Evolutionary conservation across 2,797 vertebrate genomes (phyloP).

Genomic region (Epinephelus coioides): DNA sequence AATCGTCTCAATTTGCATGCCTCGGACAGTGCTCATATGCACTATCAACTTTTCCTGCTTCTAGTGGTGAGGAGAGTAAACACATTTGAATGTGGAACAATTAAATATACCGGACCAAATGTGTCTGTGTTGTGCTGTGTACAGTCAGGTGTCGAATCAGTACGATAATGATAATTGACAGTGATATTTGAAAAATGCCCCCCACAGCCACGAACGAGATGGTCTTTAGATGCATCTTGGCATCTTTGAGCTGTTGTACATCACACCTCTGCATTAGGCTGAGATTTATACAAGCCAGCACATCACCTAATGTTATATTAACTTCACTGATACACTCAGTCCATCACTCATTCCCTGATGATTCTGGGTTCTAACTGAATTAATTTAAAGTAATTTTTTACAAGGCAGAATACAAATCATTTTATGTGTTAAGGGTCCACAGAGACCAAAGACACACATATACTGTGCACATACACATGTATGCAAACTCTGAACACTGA

Average conservation of each 20-base stretch:
- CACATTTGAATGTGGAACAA: slow-evolving; percentile 49
- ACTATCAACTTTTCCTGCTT: slow-evolving; percentile 88
- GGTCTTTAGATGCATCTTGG: slow-evolving; percentile 52
- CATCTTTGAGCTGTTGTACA: slow-evolving; percentile 43
- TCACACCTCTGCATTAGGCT: slow-evolving; percentile 22
- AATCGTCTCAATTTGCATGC: slow-evolving; percentile 92
- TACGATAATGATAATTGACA: slow-evolving; percentile 55
- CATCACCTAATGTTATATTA: slow-evolving; percentile 63
- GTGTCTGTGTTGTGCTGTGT: slow-evolving; percentile 8
- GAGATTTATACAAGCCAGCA: slow-evolving; percentile 52
- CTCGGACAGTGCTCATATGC: slow-evolving; percentile 90
- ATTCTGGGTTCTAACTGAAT: slow-evolving; percentile 52
- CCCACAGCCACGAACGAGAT: slow-evolving; percentile 20
- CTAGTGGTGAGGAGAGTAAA: slow-evolving; percentile 12
- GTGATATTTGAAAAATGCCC: slow-evolving; percentile 34
- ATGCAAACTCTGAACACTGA: neutral
- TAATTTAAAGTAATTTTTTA: slow-evolving; percentile 72
- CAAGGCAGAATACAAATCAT: slow-evolving; percentile 60
- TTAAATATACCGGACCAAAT: slow-evolving; percentile 39
- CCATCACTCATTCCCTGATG: slow-evolving; percentile 59
- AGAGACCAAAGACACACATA: neutral
- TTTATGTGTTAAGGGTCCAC: slow-evolving; percentile 31
- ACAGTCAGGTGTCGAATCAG: slow-evolving; percentile 2
- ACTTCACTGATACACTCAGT: slow-evolving; percentile 62
- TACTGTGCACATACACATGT: neutral